These are phyloP conservation scores for Microcebus jonahi DNA, from an alignment of 2,113 vertebrate genomes.

Conservation along the genomic window DNA sequence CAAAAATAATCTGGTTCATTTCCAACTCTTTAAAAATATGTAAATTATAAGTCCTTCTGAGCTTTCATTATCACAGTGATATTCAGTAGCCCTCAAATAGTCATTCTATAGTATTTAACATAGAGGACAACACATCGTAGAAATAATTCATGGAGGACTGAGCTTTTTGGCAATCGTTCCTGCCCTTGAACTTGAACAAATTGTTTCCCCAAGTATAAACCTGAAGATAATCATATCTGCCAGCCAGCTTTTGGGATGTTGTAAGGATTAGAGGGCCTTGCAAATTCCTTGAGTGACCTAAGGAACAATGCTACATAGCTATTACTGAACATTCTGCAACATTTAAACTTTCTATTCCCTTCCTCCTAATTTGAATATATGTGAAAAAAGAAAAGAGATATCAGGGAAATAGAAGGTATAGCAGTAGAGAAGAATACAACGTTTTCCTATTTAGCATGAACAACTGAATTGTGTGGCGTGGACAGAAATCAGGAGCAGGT, in stretches of 20 bases:
- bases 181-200: slow-evolving; percentile 41
- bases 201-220: background rate
- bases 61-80: background rate
- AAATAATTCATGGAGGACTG: background rate
- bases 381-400: background rate
- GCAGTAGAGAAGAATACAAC: background rate
- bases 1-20: slow-evolving; percentile 45
- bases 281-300: background rate
- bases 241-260: background rate
- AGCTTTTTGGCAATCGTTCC: background rate
- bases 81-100: slow-evolving; percentile 4
- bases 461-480: background rate
- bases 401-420: background rate
- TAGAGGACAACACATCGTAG: background rate
- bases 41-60: background rate
- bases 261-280: background rate
- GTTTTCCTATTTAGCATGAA: background rate
- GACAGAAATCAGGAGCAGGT: background rate
- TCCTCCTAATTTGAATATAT: background rate
- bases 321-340: background rate
- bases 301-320: background rate
- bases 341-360: background rate
- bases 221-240: background rate
- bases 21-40: slow-evolving; percentile 25
- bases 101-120: background rate